phyloP scores from a whole-genome alignment of 2,797 vertebrate species.

The Peromyscus eremicus region DNA sequence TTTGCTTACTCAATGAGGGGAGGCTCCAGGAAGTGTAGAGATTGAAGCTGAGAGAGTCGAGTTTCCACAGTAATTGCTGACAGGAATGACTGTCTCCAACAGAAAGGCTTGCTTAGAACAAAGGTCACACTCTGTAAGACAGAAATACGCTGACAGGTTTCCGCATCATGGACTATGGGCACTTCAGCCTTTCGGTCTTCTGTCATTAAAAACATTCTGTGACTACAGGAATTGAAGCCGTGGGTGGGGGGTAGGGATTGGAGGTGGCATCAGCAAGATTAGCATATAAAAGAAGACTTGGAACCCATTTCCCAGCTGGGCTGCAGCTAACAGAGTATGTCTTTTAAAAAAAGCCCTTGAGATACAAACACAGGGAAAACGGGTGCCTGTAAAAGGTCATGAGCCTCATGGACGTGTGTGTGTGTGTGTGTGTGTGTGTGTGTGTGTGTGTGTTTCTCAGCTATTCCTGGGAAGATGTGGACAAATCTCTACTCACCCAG shows the following conservation, averaged over 20 bases:
- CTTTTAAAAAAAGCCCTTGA: background rate
- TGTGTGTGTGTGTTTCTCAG: background rate
- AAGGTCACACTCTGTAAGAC: background rate
- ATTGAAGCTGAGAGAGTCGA: background rate
- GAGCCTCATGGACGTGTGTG: background rate
- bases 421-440: too few relatives aligned
- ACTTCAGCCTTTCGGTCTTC: background rate
- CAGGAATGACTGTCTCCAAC: background rate
- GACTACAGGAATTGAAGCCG: background rate
- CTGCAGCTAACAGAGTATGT: background rate
- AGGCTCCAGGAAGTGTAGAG: background rate
- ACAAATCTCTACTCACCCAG: background rate
- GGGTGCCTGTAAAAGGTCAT: background rate
- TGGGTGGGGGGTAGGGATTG: background rate
- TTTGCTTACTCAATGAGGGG: background rate
- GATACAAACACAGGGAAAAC: background rate
- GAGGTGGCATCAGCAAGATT: background rate
- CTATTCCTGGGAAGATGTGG: background rate
- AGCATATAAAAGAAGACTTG: background rate
- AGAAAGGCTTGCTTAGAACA: background rate
- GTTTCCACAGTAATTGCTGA: background rate
- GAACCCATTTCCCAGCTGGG: background rate
- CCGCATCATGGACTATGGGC: background rate
- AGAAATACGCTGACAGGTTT: background rate
- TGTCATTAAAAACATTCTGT: background rate